These are phyloP conservation scores for Artemia sinica DNA, from an alignment of 2,888 invertebrate species.

Conservation along the genomic window DNA sequence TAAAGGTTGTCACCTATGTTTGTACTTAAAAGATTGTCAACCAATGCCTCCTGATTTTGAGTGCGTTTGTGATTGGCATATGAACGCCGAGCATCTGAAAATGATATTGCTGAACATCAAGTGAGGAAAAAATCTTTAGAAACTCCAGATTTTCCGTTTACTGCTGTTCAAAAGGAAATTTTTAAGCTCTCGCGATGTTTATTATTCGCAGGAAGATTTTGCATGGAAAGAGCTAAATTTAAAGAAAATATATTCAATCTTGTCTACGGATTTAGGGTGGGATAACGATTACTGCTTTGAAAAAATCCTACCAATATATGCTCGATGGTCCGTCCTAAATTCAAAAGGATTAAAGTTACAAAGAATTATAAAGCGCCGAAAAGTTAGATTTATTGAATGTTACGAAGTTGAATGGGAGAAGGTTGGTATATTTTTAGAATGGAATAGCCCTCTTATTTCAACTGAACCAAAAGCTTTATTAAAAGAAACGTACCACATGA, in stretches of 20 bases:
- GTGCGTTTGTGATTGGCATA: slow-evolving; percentile 22
- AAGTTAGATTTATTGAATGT: neutral
- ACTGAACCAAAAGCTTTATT: neutral
- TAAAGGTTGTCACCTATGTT: slow-evolving; percentile 48
- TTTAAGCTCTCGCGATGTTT: slow-evolving; percentile 32
- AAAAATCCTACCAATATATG: slow-evolving; percentile 55
- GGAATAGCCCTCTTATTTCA: neutral
- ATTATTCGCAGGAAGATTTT: neutral
- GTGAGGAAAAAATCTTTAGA: slow-evolving; percentile 49
- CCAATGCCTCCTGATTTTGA: slow-evolving; percentile 13
- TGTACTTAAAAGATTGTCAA: slow-evolving; percentile 42
- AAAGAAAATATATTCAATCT: slow-evolving; percentile 38
- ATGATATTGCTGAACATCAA: slow-evolving; percentile 45
- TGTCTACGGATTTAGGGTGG: slow-evolving; percentile 51
- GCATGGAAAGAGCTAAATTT: slow-evolving; percentile 20
- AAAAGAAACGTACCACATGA: neutral
- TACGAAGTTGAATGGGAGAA: slow-evolving; percentile 9
- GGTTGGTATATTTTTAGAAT: slow-evolving; percentile 10
- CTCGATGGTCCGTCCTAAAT: slow-evolving; percentile 53
- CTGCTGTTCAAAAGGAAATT: slow-evolving; percentile 59
- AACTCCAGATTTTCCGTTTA: slow-evolving; percentile 48
- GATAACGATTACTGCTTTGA: slow-evolving; percentile 54
- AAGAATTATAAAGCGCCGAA: neutral
- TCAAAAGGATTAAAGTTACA: slow-evolving; percentile 23
- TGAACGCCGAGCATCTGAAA: slow-evolving; percentile 28